Conservation (phyloP, 1,140 invertebrate genomes). For the Gyrodactylus bullatarudis region DNA sequence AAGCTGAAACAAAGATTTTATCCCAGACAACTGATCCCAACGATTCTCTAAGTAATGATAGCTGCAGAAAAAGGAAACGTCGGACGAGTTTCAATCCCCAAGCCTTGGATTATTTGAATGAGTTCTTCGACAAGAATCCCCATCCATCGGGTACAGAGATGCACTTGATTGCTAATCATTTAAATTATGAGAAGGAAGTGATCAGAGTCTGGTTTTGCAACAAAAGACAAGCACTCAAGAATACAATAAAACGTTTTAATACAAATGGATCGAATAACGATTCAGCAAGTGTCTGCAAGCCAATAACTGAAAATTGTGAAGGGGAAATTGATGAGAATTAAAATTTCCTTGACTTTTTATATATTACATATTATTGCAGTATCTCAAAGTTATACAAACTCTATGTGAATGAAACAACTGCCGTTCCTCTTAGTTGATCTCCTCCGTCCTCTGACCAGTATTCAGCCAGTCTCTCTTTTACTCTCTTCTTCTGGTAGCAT, state of each 20-base stretch:
- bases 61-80: constrained; percentile 33
- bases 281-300: too few species aligned
- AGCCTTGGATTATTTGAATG: constrained; percentile 60
- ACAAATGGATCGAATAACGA: not conserved
- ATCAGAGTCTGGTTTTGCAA: constrained; percentile 98
- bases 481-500: too few species aligned
- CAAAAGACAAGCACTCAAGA: constrained; percentile 75
- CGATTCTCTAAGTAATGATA: not conserved
- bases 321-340: too few species aligned
- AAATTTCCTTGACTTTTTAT: too few species aligned
- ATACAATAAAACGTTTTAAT: constrained; percentile 33
- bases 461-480: too few species aligned
- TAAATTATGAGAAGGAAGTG: constrained; percentile 80
- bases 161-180: constrained; percentile 17
- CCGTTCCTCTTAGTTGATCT: too few species aligned
- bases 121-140: constrained; percentile 73
- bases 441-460: too few species aligned
- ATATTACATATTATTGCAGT: too few species aligned
- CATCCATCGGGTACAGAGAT: constrained; percentile 50
- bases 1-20: constrained; percentile 62
- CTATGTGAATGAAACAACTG: too few species aligned
- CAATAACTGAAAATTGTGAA: too few species aligned
- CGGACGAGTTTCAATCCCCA: constrained; percentile 80
- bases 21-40: constrained; percentile 10
- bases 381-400: too few species aligned